Conservation (phyloP, 2,797 vertebrate genomes). For the Orientallactaga sibirica region DNA sequence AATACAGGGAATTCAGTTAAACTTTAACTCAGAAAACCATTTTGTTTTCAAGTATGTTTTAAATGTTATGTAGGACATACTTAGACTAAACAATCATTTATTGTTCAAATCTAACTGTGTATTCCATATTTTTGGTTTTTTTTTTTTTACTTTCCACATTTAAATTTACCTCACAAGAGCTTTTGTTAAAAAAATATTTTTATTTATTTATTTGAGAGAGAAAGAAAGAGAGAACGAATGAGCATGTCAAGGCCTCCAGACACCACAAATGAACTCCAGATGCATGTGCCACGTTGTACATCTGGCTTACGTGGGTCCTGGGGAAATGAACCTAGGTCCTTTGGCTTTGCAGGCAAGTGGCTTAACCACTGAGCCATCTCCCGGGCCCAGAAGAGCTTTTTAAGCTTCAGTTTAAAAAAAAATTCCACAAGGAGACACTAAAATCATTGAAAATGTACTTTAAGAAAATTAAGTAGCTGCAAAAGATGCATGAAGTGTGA, state of each 20-base stretch:
- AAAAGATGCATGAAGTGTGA: not conserved
- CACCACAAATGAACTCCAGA: too few species aligned
- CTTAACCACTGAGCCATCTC: too few species aligned
- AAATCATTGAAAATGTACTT: not conserved
- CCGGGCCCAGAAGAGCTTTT: slow-evolving; percentile 35
- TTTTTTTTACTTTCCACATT: slow-evolving; percentile 28
- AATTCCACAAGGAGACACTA: not conserved
- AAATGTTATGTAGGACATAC: not conserved
- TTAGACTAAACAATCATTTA: slow-evolving; percentile 50
- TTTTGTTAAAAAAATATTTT: not conserved
- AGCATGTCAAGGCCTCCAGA: too few species aligned
- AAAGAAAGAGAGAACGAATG: too few species aligned
- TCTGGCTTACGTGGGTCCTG: too few species aligned
- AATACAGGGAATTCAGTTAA: slow-evolving; percentile 36
- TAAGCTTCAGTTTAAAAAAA: slow-evolving; percentile 8
- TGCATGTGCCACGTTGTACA: too few species aligned
- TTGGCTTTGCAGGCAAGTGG: too few species aligned
- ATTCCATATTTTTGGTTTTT: not conserved
- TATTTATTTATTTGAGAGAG: too few species aligned
- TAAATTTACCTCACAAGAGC: slow-evolving; percentile 15
- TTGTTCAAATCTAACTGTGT: slow-evolving; percentile 37
- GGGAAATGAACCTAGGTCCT: too few species aligned
- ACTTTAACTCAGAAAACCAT: slow-evolving; percentile 35
- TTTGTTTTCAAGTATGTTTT: not conserved
- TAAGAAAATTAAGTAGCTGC: not conserved